Evolutionary conservation across 2,888 invertebrate species (phyloP), one percentile per base, ranked within the genome.

Genomic region (Keiferia lycopersicella): DNA sequence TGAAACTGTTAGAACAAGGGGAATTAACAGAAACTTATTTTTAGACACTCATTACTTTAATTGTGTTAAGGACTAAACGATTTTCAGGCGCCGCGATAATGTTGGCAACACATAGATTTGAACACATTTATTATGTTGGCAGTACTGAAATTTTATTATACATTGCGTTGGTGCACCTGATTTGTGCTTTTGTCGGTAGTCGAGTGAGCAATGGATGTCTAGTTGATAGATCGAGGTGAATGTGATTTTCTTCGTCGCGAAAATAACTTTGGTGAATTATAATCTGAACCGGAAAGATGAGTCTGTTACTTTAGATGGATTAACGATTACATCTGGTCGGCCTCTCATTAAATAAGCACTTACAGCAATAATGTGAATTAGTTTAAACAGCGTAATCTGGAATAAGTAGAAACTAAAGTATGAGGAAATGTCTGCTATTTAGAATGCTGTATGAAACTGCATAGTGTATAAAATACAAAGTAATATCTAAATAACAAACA

Each of bases 1-100:
- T 70, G 68, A 73, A 70, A 69, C 68, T 67, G 69, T 69, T 70
- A 67, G 71, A 70, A 65, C 65, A 65, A 65, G 65, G 65, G 62
- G 81, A 86, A 87, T 86, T 82, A 84, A 70, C 76, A 75, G 69
- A 65, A 71, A 82, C 79, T 86, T 86, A 86, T 86, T 87, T 56
- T 82, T 82, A 84, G 77, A 71, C 72, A 74, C 72, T 82, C 80
- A 80, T 83, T 84, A 81, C 77, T 81, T 73, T 85, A 86, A 87
- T 85, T 86, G 85, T 86, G 82, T 78, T 84, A 83, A 85, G 83
- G 82, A 81, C 83, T 78, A 73, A 61, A 50, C 56, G 53, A 41
- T 53, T 64, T 59, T 59, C 63, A 59, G 63, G 61, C 64, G 64
- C 64, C 64, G 18, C 59, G 45, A 26, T 59, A 38, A 61, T 64